Evolutionary conservation across 2,113 vertebrate genomes (phyloP).

Genomic region (Alethe diademata): DNA sequence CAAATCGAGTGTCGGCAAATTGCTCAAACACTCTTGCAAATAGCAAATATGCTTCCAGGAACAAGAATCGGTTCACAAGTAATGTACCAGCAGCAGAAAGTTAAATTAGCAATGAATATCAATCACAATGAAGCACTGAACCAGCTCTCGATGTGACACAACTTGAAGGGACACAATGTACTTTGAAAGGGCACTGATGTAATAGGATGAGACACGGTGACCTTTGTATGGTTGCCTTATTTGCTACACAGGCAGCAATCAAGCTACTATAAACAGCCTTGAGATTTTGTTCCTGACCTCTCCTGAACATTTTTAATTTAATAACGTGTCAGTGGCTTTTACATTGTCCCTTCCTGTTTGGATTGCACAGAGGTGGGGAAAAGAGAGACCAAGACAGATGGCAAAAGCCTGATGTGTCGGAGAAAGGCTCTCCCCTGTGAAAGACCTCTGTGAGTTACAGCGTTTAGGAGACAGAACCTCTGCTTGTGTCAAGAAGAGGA

Average conservation of each 20-base stretch:
- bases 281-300: slow-evolving; percentile 54
- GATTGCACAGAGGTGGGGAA: not conserved
- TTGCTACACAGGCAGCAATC: slow-evolving; percentile 56
- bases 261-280: slow-evolving; percentile 58
- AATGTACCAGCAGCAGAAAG: slow-evolving; percentile 35
- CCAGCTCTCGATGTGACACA: slow-evolving; percentile 57
- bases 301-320: slow-evolving; percentile 55
- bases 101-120: slow-evolving; percentile 60
- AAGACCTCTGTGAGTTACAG: not conserved
- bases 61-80: not conserved
- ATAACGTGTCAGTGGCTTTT: slow-evolving; percentile 53
- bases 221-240: slow-evolving; percentile 61
- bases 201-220: slow-evolving; percentile 63
- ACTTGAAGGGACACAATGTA: slow-evolving; percentile 65
- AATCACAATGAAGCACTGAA: slow-evolving; percentile 49
- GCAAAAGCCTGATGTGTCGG: not conserved
- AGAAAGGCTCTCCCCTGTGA: not conserved
- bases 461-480: not conserved
- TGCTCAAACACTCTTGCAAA: not conserved
- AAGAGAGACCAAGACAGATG: not conserved
- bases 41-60: slow-evolving; percentile 13
- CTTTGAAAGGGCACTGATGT: slow-evolving; percentile 67
- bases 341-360: slow-evolving; percentile 10
- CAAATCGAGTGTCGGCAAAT: not conserved
- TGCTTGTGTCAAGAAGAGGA: not conserved